Evolutionary conservation across 2,797 vertebrate species (phyloP), one percentile per base, ranked within the genome.

Genomic region (Babyrousa celebensis): DNA sequence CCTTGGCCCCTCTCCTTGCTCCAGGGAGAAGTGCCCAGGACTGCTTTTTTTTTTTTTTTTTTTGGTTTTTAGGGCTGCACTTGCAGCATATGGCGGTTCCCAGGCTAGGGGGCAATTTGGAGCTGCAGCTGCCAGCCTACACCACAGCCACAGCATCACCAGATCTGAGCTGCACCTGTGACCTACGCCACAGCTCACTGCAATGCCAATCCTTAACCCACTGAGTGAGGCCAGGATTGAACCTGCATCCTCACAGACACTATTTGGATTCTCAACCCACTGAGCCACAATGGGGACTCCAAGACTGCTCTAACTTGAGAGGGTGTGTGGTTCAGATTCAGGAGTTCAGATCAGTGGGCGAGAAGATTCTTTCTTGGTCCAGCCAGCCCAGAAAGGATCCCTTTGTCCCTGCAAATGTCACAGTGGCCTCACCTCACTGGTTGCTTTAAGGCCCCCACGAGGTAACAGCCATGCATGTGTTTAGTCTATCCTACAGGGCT

Each of bases 241-340:
- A 48, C 43, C 43, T 48, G 43, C 9, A 48, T 48, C 43, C 43
- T 48, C 43, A 48, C 9, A 10, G 43, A 48, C 43, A 48, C 43
- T 48, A 10, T 6, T 48, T 48, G 43, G 43, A 6, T 48, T 48
- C 43, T 48, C 43, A 48, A 48, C 43, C 43, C 43, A 48, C 43
- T 48, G 43, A 48, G 43, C 43, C 43, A 48, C 43, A 6, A 48
- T 5, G 43, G 43, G 43, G 6, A 48, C 43, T 48, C 70, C 23
- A 17, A 0, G 1, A 23, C 48, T 21, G 54, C 15, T 29, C 74
- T 67, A 52, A 52, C 18, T 36, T 8, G 8, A 54, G 58, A 71
- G 18, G 10, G 20, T 1, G 0, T 4, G 6, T 20, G 56, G 20
- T 4, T 18, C 43, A 60, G 43, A 63, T 0, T 56, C 29, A 71